phyloP scores from a whole-genome alignment of 2,797 vertebrate genomes.

The Pseudochaenichthys georgianus region DNA sequence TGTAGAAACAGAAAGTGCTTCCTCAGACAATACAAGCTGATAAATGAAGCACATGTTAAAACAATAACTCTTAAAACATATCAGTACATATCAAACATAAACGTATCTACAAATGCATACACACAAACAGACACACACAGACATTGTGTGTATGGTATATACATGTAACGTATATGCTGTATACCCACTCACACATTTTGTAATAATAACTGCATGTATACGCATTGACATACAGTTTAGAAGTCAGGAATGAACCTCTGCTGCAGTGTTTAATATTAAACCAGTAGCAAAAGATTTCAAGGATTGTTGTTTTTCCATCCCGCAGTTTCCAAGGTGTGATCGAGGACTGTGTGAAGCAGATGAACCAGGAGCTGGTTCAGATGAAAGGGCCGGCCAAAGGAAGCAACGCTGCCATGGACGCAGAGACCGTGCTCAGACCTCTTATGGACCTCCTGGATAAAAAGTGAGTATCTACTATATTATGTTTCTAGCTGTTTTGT shows the following conservation, averaged over 20 bases:
- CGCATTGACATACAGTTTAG: too few species aligned
- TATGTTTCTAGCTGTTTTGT: neutral
- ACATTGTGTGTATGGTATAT: too few species aligned
- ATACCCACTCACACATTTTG: too few species aligned
- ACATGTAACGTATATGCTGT: too few species aligned
- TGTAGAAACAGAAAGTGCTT: too few species aligned
- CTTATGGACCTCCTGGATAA: constrained; percentile 99
- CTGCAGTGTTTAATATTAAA: neutral
- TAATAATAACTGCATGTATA: too few species aligned
- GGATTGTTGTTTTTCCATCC: constrained; percentile 40
- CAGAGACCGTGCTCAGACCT: constrained; percentile 93
- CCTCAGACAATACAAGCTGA: too few species aligned
- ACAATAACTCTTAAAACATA: too few species aligned
- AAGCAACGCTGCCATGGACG: constrained; percentile 92
- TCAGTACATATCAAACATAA: too few species aligned
- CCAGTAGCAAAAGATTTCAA: neutral
- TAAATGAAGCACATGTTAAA: too few species aligned
- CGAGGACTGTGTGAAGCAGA: constrained; percentile 95
- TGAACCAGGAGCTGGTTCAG: constrained; percentile 93
- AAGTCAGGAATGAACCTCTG: neutral
- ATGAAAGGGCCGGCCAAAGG: constrained; percentile 91
- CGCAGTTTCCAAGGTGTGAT: constrained; percentile 93
- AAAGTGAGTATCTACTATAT: constrained; percentile 85
- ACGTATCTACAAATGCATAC: too few species aligned
- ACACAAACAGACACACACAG: too few species aligned